Evolutionary conservation across 2,888 invertebrate species (phyloP).

Genomic region (Rotaria magnacalcarata): DNA sequence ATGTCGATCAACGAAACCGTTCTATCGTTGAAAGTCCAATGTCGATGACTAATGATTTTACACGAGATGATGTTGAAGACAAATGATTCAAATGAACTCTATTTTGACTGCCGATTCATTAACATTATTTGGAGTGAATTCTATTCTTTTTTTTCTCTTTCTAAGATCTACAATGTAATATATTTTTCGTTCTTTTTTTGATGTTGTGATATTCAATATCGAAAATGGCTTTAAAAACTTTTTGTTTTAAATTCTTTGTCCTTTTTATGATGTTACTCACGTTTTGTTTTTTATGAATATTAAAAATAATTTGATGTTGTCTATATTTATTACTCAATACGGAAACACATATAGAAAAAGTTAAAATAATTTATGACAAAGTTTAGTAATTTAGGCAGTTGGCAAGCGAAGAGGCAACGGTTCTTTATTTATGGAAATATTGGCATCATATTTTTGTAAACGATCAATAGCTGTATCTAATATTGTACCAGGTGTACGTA

Average conservation of each 20-base stretch:
- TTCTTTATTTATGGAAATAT: background rate
- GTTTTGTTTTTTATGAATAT: too few species aligned
- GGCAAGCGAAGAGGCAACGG: background rate
- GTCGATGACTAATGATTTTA: background rate
- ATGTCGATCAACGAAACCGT: background rate
- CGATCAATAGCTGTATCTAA: background rate
- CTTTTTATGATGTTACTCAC: too few species aligned
- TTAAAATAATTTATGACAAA: background rate
- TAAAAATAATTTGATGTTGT: background rate
- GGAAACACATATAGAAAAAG: background rate
- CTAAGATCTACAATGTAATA: too few species aligned
- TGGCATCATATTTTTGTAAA: background rate
- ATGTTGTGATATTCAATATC: background rate
- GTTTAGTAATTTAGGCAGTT: background rate
- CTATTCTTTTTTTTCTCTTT: too few species aligned
- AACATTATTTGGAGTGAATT: too few species aligned
- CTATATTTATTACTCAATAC: background rate
- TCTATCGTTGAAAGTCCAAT: background rate
- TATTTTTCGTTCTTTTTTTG: background rate
- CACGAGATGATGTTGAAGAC: background rate
- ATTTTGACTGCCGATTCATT: too few species aligned
- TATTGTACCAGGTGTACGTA: background rate
- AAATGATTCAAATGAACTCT: background rate
- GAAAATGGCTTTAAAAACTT: background rate
- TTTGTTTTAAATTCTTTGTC: too few species aligned